Conservation (phyloP, 1,140 invertebrate genomes). For the Plectus sambesii region DNA sequence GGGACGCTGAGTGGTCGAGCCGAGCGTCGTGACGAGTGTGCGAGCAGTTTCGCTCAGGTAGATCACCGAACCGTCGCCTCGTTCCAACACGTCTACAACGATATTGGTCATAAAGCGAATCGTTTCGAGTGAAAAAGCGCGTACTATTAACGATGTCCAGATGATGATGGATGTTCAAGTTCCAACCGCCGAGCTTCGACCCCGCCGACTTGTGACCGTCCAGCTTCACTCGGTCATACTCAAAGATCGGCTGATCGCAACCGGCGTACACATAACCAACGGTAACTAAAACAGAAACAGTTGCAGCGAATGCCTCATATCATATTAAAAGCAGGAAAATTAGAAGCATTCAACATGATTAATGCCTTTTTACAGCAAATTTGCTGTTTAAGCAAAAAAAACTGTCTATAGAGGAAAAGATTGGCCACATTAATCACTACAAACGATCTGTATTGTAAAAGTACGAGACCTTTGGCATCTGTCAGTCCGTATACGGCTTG, state of each 20-base stretch:
- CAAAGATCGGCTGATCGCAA: constrained; percentile 86
- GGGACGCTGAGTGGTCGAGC: constrained; percentile 74
- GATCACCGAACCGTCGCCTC: constrained; percentile 90
- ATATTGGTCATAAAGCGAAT: neutral
- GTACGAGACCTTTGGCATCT: constrained; percentile 47
- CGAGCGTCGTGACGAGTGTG: constrained; percentile 78
- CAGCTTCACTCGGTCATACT: constrained; percentile 80
- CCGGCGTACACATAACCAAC: constrained; percentile 88
- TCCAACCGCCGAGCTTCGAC: constrained; percentile 91
- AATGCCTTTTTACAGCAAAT: too few relatives aligned
- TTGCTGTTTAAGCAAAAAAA: too few relatives aligned
- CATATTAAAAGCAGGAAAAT: too few relatives aligned
- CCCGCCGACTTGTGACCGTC: constrained; percentile 91
- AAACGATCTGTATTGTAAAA: too few relatives aligned
- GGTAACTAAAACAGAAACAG: constrained; percentile 54
- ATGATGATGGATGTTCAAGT: constrained; percentile 86
- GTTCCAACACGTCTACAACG: constrained; percentile 70
- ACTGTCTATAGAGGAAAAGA: too few relatives aligned
- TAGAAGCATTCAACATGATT: too few relatives aligned
- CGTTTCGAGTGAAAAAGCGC: neutral
- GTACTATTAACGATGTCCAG: constrained; percentile 90
- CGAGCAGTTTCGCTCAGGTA: constrained; percentile 84
- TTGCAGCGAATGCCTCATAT: too few relatives aligned
- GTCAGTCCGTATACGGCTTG: constrained; percentile 67
- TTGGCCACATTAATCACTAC: too few relatives aligned